A percentile compares a stretch with the other conserved stretches of the same genome.
phyloP scores from a whole-genome alignment of 2,888 invertebrate species.

The Polymixis flavicincta region DNA sequence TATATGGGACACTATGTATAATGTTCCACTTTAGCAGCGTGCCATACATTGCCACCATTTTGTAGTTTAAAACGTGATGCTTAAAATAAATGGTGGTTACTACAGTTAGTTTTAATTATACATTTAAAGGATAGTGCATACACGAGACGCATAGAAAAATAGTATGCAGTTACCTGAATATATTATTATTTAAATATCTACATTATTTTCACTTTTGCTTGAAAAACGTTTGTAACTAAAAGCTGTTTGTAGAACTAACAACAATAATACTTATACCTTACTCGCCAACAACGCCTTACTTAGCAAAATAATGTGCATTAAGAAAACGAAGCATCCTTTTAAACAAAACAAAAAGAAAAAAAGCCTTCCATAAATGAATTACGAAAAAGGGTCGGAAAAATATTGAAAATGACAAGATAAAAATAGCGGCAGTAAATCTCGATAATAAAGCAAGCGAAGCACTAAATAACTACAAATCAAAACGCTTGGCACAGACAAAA shows the following conservation, averaged over 20 bases:
- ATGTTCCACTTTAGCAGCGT: slow-evolving; percentile 40
- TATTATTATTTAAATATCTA: no score
- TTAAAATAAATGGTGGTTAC: slow-evolving; percentile 43
- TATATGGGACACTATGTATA: slow-evolving; percentile 46
- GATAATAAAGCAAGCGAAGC: slow-evolving; percentile 23
- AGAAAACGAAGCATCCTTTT: background rate
- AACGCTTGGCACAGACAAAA: background rate
- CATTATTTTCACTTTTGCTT: background rate
- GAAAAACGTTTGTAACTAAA: background rate
- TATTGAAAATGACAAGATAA: slow-evolving; percentile 39
- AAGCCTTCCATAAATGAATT: slow-evolving; percentile 11
- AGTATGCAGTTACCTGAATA: background rate
- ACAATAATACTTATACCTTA: no score
- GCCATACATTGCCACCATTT: slow-evolving; percentile 40
- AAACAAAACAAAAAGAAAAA: slow-evolving; percentile 31
- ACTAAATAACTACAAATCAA: slow-evolving; percentile 55
- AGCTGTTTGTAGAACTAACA: background rate
- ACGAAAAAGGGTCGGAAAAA: slow-evolving; percentile 27
- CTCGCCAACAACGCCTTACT: no score
- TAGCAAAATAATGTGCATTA: background rate
- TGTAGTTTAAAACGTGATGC: slow-evolving; percentile 48
- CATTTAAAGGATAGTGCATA: slow-evolving; percentile 23
- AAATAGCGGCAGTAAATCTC: slow-evolving; percentile 44
- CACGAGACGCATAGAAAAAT: background rate
- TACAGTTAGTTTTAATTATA: slow-evolving; percentile 51